Base-by-base conservation (phyloP, 2,113 vertebrate species). In the Pomatostomus ruficeps region DNA sequence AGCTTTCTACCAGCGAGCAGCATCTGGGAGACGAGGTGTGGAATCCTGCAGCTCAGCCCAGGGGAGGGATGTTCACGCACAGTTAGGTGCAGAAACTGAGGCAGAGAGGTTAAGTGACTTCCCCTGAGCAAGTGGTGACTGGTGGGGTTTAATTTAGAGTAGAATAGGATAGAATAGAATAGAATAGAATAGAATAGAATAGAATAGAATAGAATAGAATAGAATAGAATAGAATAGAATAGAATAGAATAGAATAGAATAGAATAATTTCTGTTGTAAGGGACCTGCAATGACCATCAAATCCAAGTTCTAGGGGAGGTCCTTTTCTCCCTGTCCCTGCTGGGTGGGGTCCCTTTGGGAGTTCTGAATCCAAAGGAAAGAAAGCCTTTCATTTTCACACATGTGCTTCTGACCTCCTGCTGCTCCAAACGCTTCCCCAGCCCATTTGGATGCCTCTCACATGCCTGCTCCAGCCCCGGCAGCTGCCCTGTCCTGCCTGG, bases 91-190 rank as follows among this genome's bases (percentile, higher is more conserved):
- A 83, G 86, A 92, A 91, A 68, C 1, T 54, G 63, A 85, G 66
- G 51, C 66, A 59, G 62, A 29, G 81, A 96, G 94, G 89, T 96
- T 95, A 96, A 97, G 57, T 48, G 92, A 45, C 67, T 54, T 71
- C 40, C 89, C 52, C 24, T 0, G 0, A 33, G 86, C 36, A 7
- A 38, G 29, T 5, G 21, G 48, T 42, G 25, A 10, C 2, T 17
- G 36, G 23, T 71, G 61, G 33, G 5, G 9, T 52, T 73, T 35
- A 51, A 54, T 43, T 54, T 48, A 4, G 40, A 1, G 20, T 16
- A 19, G 46, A 14, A 42, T 5, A 5, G 76, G 28, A 31, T 7
- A 6, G 35, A 17, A 46, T 16, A 4, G 66, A 9, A 31, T 31
- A 4, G 22, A 23, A 54, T 42, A 4, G 36, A 18, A 11, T 24